Base-by-base conservation (phyloP, 2,113 vertebrate species). In the Apeltes quadracus region DNA sequence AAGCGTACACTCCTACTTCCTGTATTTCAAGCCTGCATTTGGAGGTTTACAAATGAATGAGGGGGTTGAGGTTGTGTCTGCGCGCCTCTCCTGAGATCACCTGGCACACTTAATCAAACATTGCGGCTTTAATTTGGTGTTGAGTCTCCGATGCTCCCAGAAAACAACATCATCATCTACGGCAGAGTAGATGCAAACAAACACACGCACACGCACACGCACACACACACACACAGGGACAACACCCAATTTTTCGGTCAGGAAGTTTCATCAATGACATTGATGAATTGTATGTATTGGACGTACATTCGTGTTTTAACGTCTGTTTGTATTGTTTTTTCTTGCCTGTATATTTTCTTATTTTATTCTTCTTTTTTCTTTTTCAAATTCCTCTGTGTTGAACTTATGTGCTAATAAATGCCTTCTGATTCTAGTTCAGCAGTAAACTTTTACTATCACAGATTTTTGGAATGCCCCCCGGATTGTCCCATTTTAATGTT, bases 31-130 rank as follows among this genome's bases (percentile, higher is more conserved):
- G 86, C 84, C 77, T 63, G 65, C 83, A 81, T 86, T 86, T 82
- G 89, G 88, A 93, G 83, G 87, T 87, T 89, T 88, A 91, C 88
- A 91, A 90, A 92, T 92, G 89, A 90, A 91, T 81, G 84, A 90
- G 88, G 89, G 89, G 88, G 86, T 83, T 89, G 79, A 88, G 89
- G 73, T 82, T 87, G 88, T 85, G 87, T 92, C 83, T 90, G 82
- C 63, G 58, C 41, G 57, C 83, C 84, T 91, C 91, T 91, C 91
- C 88, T 80, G 89, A 92, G 91, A 93, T 92, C 91, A 91, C 91
- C 89, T 89, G 88, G 89, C 89, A 88, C 87, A 76, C 83, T 82
- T 88, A 92, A 90, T 92, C 88, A 91, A 92, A 92, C 89, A 87
- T 85, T 9, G 77, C 79, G 7, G 84, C 87, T 89, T 91, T 91